Evolutionary conservation across 1,140 invertebrate species (phyloP).

Genomic region (Procambarus clarkii): DNA sequence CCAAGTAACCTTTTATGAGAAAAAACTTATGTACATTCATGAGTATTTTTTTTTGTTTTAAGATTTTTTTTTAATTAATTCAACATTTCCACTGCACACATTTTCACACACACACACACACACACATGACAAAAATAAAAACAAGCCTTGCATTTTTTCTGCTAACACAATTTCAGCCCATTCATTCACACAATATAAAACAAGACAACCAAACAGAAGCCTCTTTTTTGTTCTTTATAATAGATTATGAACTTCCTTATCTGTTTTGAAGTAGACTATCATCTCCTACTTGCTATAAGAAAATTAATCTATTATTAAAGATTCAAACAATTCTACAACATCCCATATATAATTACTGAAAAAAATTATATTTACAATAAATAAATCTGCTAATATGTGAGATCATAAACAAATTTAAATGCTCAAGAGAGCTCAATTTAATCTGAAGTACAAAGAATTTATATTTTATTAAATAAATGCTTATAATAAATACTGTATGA

Average conservation of each 20-base stretch:
- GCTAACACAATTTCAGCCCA: not conserved
- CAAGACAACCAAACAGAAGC: not conserved
- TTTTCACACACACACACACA: no score
- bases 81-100: no score
- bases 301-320: not conserved
- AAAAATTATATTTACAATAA: not conserved
- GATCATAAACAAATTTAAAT: not conserved
- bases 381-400: not conserved
- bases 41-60: not conserved
- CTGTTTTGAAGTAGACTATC: not conserved
- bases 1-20: not conserved
- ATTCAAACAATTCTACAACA: not conserved
- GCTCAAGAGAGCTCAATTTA: not conserved
- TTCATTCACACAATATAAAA: not conserved
- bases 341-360: not conserved
- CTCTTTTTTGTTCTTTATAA: not conserved
- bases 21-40: not conserved
- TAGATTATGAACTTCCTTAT: not conserved
- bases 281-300: not conserved
- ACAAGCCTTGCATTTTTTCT: no score
- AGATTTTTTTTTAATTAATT: not conserved
- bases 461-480: not conserved
- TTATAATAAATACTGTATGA: not conserved
- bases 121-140: no score
- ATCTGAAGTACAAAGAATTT: not conserved